phyloP scores from a whole-genome alignment of 2,113 vertebrate genomes.

The Laticauda laticaudata region DNA sequence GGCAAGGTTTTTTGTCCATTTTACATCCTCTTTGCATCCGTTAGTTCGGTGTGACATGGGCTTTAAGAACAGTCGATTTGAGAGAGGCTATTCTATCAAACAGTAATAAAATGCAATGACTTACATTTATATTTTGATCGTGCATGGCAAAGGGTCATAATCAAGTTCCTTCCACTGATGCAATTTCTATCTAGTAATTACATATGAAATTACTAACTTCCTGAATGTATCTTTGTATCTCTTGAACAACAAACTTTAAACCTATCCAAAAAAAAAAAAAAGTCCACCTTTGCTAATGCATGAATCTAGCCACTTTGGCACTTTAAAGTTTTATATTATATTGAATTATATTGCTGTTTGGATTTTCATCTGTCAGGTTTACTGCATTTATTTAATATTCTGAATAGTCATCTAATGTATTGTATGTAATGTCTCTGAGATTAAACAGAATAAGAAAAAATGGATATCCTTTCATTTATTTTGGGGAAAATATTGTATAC shows the following conservation, averaged over 20 bases:
- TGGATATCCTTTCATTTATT: neutral
- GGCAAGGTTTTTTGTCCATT: no score
- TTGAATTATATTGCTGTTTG: neutral
- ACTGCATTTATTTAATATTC: neutral
- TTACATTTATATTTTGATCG: neutral
- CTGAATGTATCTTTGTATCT: neutral
- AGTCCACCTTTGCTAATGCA: neutral
- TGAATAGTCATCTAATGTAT: neutral
- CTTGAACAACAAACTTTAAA: neutral
- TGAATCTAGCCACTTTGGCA: neutral
- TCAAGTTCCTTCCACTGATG: neutral
- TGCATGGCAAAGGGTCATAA: neutral
- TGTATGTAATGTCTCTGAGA: neutral
- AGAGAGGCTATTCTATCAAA: neutral
- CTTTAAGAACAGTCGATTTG: neutral
- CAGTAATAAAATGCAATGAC: neutral
- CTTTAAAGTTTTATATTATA: neutral
- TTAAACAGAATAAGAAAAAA: neutral
- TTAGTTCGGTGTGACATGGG: no score
- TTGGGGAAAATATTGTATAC: neutral
- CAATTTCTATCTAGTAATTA: neutral
- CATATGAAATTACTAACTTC: neutral
- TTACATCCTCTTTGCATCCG: no score
- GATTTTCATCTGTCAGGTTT: neutral
- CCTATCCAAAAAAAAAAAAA: neutral